Conservation (phyloP, 2,113 vertebrate genomes). For the Ictalurus furcatus region DNA sequence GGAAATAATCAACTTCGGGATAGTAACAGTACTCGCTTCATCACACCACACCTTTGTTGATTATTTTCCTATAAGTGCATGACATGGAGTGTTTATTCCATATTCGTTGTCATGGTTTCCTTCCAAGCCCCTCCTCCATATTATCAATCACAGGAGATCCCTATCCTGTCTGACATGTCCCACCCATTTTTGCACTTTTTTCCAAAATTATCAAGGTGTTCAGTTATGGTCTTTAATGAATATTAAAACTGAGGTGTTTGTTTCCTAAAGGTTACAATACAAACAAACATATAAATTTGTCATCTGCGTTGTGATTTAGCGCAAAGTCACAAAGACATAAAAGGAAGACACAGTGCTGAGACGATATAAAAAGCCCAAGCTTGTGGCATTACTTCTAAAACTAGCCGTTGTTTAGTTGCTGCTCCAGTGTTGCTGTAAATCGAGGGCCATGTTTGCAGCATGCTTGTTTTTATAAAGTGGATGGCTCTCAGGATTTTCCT, state of each 20-base stretch:
- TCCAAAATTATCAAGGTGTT: background rate
- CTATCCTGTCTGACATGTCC: background rate
- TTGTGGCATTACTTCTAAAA: background rate
- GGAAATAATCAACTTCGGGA: background rate
- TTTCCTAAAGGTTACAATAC: background rate
- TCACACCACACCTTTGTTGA: background rate
- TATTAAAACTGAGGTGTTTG: background rate
- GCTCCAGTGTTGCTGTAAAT: slow-evolving; percentile 24
- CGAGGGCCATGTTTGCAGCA: slow-evolving; percentile 20
- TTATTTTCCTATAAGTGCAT: background rate
- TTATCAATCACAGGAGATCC: background rate
- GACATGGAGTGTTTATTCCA: background rate
- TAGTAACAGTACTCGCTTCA: too few relatives aligned
- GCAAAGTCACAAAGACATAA: background rate
- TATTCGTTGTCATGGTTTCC: background rate
- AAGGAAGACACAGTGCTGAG: background rate
- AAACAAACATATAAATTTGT: background rate
- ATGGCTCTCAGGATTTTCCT: slow-evolving; percentile 37
- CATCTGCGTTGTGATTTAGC: background rate
- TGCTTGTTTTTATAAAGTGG: slow-evolving; percentile 30
- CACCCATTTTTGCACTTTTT: background rate
- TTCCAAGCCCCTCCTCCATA: background rate
- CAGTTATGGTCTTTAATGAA: background rate
- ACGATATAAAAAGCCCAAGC: background rate
- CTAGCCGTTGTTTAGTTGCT: background rate